Percentiles rank a stretch among this genome's conserved stretches.
Conservation (phyloP, 2,113 vertebrate genomes). For the Monopterus albus region DNA sequence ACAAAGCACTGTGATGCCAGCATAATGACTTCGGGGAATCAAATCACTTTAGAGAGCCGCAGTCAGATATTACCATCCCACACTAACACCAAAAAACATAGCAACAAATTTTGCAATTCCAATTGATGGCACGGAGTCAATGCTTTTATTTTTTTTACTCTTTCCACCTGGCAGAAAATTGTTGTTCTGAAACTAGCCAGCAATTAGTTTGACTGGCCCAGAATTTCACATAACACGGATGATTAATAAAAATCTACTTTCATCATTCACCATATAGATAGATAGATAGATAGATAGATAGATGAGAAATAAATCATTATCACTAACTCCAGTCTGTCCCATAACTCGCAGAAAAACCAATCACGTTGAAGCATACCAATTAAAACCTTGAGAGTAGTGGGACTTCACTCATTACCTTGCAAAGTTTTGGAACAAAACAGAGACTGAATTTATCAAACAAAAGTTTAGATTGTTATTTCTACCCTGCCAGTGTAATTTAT, state of each 20-base stretch:
- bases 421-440: constrained; percentile 64
- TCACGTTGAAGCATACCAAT: constrained; percentile 45
- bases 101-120: constrained; percentile 35
- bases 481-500: constrained; percentile 73
- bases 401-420: constrained; percentile 57
- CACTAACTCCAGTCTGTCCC: not conserved
- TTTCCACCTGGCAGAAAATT: constrained; percentile 25
- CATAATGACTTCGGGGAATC: constrained; percentile 57
- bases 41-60: constrained; percentile 54
- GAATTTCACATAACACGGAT: not conserved
- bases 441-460: constrained; percentile 71
- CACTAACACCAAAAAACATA: constrained; percentile 18
- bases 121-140: constrained; percentile 17
- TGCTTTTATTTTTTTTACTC: constrained; percentile 13
- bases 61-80: constrained; percentile 34
- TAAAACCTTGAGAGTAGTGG: constrained; percentile 41
- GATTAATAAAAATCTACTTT: too few species aligned
- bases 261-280: too few species aligned
- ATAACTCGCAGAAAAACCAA: not conserved
- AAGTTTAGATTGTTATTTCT: constrained; percentile 78
- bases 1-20: constrained; percentile 46
- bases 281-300: constrained; percentile 32
- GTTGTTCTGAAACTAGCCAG: constrained; percentile 29
- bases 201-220: constrained; percentile 31
- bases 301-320: not conserved